These are phyloP conservation scores for Gonatopus flavifemur DNA, from an alignment of 1,140 invertebrate genomes.

Conservation along the genomic window DNA sequence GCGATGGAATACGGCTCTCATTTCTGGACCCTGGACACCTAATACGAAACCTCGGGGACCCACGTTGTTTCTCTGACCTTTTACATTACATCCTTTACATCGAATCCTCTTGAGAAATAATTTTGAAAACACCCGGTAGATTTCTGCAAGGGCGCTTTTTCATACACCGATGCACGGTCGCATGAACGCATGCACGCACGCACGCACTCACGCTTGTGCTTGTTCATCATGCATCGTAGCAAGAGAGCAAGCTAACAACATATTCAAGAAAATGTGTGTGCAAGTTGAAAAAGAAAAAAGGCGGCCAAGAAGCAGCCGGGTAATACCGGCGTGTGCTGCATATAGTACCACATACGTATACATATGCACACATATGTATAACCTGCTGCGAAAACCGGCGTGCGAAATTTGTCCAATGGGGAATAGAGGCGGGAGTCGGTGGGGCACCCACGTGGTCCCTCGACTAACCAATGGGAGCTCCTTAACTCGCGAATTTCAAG, in stretches of 20 bases:
- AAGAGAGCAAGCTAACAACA: too few species aligned
- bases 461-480: conserved; percentile 23
- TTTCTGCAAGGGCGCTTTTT: conserved; percentile 27
- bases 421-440: conserved; percentile 34
- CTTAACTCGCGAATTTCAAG: conserved; percentile 35
- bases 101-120: too few species aligned
- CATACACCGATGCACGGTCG: conserved; percentile 11
- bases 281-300: conserved; percentile 2
- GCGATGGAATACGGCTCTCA: too few species aligned
- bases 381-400: conserved; percentile 38
- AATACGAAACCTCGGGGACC: too few species aligned
- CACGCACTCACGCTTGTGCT: conserved; percentile 2
- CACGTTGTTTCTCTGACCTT: too few species aligned
- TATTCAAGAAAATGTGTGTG: too few species aligned
- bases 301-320: neutral
- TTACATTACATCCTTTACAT: too few species aligned
- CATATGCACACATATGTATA: conserved; percentile 14
- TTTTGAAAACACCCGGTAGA: conserved; percentile 53
- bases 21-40: too few species aligned
- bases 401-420: conserved; percentile 42
- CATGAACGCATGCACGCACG: conserved; percentile 10
- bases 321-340: neutral
- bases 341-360: neutral
- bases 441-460: conserved; percentile 43
- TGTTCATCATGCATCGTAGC: neutral